Base-by-base conservation (phyloP, 2,113 vertebrate genomes). In the Shinisaurus crocodilurus region DNA sequence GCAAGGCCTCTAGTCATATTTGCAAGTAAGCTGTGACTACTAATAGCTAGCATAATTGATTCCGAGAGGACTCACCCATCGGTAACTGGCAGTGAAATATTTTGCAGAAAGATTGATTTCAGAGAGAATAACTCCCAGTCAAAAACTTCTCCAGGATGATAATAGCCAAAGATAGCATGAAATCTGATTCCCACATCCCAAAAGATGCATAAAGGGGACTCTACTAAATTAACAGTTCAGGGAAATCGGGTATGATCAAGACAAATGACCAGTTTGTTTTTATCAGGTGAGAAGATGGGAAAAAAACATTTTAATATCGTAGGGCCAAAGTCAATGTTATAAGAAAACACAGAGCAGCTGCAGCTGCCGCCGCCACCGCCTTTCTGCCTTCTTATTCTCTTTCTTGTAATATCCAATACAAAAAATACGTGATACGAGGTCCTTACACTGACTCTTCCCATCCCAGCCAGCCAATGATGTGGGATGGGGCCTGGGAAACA, bases 71-170 rank as follows among this genome's bases (percentile, higher is more conserved):
- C 20, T n/a, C 0, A 16, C 76, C 85, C 50, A 90, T 86, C n/a
- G 23, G 45, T 88, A 84, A 89, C n/a, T 94, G 75, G 16, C n/a
- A 82, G 9, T 1, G 12, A 3, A 81, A 84, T 89, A 16, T 72
- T 93, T 82, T 85, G 16, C 81, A 85, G 84, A 85, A 86, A 89
- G 75, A 92, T 43, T 65, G 9, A 89, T 93, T 92, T 88, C 65
- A 45, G 40, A 80, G 57, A 37, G 86, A 54, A 63, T 34, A 88
- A 20, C 37, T 84, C 25, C 88, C 90, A 88, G 74, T 92, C 89
- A 91, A 25, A 40, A 29, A 37, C 48, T 87, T 83, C 15, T 91
- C 86, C 45, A 67, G 37, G 43, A 88, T 69, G 67, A 69, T 88
- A 79, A 60, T 63, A 90, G 3, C 81, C 79, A 45, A 90, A 92